These are phyloP conservation scores for Meloe dianella DNA, from an alignment of 2,888 invertebrate genomes.

Conservation along the genomic window DNA sequence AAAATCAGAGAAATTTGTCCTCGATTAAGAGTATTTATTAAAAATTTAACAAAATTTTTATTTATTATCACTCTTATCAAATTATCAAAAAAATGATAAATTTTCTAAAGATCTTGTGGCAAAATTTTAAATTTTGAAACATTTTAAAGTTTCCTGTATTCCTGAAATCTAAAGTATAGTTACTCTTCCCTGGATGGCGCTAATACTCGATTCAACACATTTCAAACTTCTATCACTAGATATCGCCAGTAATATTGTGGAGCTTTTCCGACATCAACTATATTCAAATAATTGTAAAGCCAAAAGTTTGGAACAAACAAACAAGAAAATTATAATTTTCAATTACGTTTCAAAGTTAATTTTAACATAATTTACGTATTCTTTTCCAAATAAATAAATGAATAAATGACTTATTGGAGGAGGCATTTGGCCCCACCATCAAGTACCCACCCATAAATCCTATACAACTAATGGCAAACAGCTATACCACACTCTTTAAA, in stretches of 20 bases:
- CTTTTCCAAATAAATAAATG: not conserved
- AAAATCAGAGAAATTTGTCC: not conserved
- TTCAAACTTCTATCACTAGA: not conserved
- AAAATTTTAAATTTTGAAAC: not conserved
- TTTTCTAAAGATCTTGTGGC: too few relatives aligned
- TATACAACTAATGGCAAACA: conserved; percentile 27
- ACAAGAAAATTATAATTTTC: too few relatives aligned
- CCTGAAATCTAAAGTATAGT: not conserved
- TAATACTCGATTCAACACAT: not conserved
- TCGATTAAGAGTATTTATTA: not conserved
- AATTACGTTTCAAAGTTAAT: too few relatives aligned
- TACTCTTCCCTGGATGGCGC: not conserved
- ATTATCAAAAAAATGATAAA: too few relatives aligned
- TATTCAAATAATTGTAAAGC: not conserved
- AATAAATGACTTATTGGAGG: conserved; percentile 15
- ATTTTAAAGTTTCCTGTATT: not conserved
- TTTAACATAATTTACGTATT: too few relatives aligned
- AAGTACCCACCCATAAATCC: conserved; percentile 29
- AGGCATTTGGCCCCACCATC: conserved; percentile 28
- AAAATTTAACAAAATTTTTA: not conserved
- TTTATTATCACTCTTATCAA: not conserved
- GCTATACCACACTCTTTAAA: conserved; percentile 25
- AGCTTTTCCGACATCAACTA: not conserved
- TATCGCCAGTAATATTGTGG: not conserved
- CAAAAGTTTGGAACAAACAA: not conserved